Conservation (phyloP, 2,113 vertebrate species). For the Vombatus ursinus region DNA sequence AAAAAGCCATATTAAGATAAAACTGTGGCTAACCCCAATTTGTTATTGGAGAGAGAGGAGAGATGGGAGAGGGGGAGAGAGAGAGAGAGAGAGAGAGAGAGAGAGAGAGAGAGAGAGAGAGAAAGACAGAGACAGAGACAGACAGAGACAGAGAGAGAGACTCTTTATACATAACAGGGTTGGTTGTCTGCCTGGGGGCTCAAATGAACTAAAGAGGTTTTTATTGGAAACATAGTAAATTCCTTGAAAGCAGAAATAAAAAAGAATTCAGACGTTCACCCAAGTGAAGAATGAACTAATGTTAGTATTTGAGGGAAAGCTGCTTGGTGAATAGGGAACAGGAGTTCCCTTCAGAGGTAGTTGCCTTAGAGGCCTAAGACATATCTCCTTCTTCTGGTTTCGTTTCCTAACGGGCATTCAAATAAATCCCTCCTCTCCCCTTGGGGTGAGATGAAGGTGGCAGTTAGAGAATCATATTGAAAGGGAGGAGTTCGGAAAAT, state of each 20-base stretch:
- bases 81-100: no score
- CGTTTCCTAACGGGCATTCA: not conserved
- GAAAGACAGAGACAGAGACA: no score
- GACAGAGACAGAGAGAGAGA: not conserved
- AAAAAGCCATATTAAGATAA: not conserved
- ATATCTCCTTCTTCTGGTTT: not conserved
- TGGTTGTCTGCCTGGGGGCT: not conserved
- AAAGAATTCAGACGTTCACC: not conserved
- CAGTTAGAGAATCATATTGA: not conserved
- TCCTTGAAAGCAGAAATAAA: not conserved
- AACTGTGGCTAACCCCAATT: not conserved
- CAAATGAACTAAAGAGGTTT: not conserved
- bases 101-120: no score
- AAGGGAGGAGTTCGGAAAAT: not conserved
- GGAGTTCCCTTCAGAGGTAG: not conserved
- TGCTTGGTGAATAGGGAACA: not conserved
- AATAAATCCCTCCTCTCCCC: not conserved
- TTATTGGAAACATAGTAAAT: not conserved
- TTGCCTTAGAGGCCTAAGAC: not conserved
- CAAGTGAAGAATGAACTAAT: not conserved
- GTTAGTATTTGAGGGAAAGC: not conserved
- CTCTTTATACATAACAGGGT: not conserved
- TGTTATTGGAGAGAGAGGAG: not conserved
- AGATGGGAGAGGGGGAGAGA: no score
- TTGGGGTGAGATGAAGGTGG: not conserved